Evolutionary conservation across 2,888 invertebrate genomes (phyloP), one percentile per base, ranked within the genome.

Genomic region (Panzeria rudis): DNA sequence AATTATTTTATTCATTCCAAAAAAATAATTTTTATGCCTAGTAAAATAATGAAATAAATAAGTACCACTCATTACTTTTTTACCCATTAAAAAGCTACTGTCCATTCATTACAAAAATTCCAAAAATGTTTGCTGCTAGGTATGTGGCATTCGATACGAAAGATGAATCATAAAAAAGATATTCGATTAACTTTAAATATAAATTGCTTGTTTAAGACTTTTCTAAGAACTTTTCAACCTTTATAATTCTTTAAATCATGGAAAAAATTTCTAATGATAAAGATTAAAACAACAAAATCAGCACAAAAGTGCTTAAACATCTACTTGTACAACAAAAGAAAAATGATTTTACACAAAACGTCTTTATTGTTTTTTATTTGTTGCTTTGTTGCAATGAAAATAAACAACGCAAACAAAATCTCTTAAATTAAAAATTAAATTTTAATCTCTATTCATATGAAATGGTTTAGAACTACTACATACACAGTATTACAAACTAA

Each of bases 391-490:
- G 59, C 69, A 87, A 81, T 38, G 82, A 86, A 87, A 86, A 77
- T 80, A 89, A 90, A 90, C 88, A 90, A 89, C 88, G 89, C 41
- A 87, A 89, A 90, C 90, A 89, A 90, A 89, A 89, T 88, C 87
- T 88, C 87, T 90, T 88, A 91, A 91, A 91, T 91, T 91, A 90
- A 91, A 91, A 91, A 91, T 91, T 91, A 90, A 91, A 91, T 89
- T 91, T 91, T 91, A 90, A 91, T 91, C 89, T 89, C 86, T 86
- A 87, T 87, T 86, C 87, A 81, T 71, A 81, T 64, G 81, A 84
- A 80, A 81, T 85, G 73, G 72, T 81, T 71, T 61, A 59, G 59
- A 32, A 17, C 71, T 41, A 23, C 38, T 6, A 15, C 44, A 54
- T 35, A 72, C 29, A 79, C 29, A 29, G n/a, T n/a, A n/a, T n/a